These are phyloP conservation scores for Misgurnus anguillicaudatus DNA, from an alignment of 2,113 vertebrate species.

Conservation along the genomic window DNA sequence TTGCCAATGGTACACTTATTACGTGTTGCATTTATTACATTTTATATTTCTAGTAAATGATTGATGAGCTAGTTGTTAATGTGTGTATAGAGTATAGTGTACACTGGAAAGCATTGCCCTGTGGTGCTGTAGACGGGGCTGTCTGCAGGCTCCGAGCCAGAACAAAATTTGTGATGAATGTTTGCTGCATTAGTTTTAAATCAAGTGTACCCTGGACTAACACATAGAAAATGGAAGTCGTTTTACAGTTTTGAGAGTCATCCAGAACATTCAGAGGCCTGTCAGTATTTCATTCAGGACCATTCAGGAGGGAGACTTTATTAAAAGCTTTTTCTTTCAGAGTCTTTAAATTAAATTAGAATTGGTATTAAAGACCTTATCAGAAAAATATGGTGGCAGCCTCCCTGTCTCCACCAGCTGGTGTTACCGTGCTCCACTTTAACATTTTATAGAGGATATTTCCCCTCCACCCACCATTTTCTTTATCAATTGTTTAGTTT, in stretches of 20 bases:
- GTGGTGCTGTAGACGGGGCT: neutral
- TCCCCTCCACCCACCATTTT: neutral
- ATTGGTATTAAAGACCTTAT: neutral
- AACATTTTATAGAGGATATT: neutral
- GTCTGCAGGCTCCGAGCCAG: conserved; percentile 15
- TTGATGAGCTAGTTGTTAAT: neutral
- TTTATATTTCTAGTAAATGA: neutral
- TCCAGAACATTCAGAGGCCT: conserved; percentile 14
- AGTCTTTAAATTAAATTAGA: neutral
- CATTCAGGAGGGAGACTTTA: neutral
- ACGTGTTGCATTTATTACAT: too few species aligned
- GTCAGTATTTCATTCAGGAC: conserved; percentile 10
- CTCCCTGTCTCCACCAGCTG: too few species aligned
- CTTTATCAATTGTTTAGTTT: neutral
- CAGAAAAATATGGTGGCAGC: too few species aligned
- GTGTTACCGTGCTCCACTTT: too few species aligned
- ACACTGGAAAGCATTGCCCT: neutral
- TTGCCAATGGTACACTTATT: neutral
- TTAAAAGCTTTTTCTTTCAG: neutral
- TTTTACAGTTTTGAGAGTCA: conserved; percentile 26
- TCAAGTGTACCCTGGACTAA: conserved; percentile 19
- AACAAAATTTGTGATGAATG: conserved; percentile 41
- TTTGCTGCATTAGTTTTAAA: conserved; percentile 38
- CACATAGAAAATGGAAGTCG: conserved; percentile 41
- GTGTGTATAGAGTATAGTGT: neutral